These are phyloP conservation scores for Helogale parvula DNA, from an alignment of 2,113 vertebrate species.

Conservation along the genomic window DNA sequence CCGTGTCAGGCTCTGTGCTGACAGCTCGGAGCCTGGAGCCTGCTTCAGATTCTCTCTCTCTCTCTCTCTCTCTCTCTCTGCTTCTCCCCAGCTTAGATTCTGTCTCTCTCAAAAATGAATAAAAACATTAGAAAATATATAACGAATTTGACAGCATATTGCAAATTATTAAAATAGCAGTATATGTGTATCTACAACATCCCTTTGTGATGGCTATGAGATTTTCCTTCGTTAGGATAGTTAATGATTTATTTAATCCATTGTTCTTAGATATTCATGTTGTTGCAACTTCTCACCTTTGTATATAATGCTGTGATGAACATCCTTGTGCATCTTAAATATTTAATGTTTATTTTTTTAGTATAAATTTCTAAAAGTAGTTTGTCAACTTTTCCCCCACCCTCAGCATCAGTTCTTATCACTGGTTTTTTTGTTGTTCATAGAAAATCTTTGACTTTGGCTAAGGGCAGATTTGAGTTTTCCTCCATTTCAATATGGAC, in stretches of 20 bases:
- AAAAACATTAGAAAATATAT: too few species aligned
- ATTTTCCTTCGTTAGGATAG: neutral
- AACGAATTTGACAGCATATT: neutral
- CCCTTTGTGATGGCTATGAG: neutral
- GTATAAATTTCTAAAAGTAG: conserved; percentile 5
- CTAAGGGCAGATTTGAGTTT: neutral
- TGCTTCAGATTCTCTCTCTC: too few species aligned
- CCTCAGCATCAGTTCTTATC: neutral
- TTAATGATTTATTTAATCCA: neutral
- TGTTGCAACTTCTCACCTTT: neutral
- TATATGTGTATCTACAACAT: neutral
- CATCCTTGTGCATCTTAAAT: neutral
- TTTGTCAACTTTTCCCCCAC: neutral
- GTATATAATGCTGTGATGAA: neutral
- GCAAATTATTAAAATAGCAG: neutral
- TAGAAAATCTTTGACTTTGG: neutral
- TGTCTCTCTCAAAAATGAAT: too few species aligned
- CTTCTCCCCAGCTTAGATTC: too few species aligned
- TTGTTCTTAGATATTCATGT: neutral
- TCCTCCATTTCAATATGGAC: neutral
- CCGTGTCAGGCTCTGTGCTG: too few species aligned
- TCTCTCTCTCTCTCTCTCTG: too few species aligned
- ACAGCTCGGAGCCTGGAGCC: too few species aligned
- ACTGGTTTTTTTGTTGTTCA: neutral
- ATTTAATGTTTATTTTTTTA: conserved; percentile 24